Conservation (phyloP, 1,140 invertebrate genomes). For the Xylocopa sonorina region DNA sequence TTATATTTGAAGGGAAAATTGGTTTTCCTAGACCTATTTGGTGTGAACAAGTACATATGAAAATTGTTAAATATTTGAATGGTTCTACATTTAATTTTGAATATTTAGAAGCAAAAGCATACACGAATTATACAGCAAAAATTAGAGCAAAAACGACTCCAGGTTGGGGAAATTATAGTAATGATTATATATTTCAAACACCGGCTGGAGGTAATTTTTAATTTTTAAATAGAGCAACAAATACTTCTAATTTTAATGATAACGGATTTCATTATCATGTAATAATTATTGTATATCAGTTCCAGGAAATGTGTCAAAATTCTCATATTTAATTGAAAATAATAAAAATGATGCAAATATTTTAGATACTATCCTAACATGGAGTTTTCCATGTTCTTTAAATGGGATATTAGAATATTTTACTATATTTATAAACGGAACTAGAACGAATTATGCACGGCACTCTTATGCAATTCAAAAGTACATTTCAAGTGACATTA, state of each 20-base stretch:
- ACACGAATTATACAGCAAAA: conserved; percentile 62
- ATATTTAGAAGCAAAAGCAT: conserved; percentile 57
- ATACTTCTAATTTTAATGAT: neutral
- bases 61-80: conserved; percentile 20
- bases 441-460: conserved; percentile 49
- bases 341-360: conserved; percentile 59
- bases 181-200: conserved; percentile 46
- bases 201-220: conserved; percentile 54
- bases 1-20: conserved; percentile 64
- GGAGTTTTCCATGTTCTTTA: conserved; percentile 71
- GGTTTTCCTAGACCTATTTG: conserved; percentile 58
- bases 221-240: neutral
- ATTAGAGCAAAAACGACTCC: conserved; percentile 70
- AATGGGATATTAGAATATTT: conserved; percentile 70
- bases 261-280: conserved; percentile 17
- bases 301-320: conserved; percentile 65
- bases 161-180: conserved; percentile 69
- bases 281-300: conserved; percentile 55
- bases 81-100: conserved; percentile 31
- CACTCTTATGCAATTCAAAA: conserved; percentile 28
- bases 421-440: conserved; percentile 62
- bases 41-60: conserved; percentile 36
- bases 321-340: conserved; percentile 52
- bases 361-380: conserved; percentile 69
- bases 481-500: conserved; percentile 29